phyloP scores from a whole-genome alignment of 2,888 invertebrate genomes.

The Chydorus sphaericus region DNA sequence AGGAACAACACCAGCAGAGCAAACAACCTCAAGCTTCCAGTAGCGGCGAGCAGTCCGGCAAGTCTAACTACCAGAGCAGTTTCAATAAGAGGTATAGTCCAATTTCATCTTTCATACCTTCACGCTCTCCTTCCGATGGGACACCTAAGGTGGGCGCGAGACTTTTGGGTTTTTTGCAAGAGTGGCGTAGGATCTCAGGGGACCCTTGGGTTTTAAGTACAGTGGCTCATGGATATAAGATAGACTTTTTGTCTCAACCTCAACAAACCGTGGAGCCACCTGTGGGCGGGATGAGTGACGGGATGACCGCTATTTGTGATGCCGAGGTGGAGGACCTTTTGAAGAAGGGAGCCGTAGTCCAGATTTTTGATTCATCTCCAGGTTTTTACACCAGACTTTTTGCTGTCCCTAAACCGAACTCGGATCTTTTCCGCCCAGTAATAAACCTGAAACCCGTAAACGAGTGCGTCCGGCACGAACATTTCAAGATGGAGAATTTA shows the following conservation, averaged over 20 bases:
- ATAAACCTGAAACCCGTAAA: neutral
- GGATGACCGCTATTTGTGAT: neutral
- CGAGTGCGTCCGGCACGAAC: neutral
- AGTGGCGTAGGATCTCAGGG: neutral
- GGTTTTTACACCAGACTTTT: neutral
- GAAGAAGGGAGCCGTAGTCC: neutral
- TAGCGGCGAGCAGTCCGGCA: no score
- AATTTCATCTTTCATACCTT: no score
- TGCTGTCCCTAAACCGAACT: neutral
- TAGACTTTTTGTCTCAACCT: neutral
- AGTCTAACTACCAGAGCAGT: no score
- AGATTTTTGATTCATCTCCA: neutral
- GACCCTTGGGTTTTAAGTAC: neutral
- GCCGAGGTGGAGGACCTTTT: neutral
- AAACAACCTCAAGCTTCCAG: no score
- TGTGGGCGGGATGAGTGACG: neutral
- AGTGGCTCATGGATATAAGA: neutral
- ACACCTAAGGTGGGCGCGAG: no score
- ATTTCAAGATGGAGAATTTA: neutral
- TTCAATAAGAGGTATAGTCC: no score
- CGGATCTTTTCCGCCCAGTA: neutral
- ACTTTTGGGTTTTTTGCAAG: neutral
- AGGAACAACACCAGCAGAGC: no score
- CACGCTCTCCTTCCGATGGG: no score
- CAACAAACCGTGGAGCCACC: neutral